Evolutionary conservation across 2,113 vertebrate species (phyloP).

Genomic region (Blennius ocellaris): DNA sequence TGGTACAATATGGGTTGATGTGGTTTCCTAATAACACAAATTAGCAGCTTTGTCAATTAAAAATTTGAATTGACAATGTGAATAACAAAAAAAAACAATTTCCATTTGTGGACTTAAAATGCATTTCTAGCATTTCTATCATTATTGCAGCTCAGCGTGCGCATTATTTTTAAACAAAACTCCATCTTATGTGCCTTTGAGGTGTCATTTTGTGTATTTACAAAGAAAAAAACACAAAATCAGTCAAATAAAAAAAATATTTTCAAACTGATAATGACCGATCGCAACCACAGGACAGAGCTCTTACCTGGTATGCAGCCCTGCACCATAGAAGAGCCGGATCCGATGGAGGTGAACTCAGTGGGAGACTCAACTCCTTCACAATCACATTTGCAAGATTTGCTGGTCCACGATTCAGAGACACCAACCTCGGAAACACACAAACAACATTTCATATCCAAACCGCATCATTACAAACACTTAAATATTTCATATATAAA

Average conservation of each 20-base stretch:
- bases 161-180: no score
- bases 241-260: not conserved
- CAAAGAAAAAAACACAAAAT: not conserved
- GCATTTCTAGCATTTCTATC: no score
- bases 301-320: conserved; percentile 91
- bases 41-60: no score
- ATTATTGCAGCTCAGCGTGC: no score
- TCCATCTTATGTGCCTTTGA: no score
- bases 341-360: conserved; percentile 70
- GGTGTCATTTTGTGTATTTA: no score
- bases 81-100: no score
- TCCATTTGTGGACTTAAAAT: no score
- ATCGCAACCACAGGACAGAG: no score
- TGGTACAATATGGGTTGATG: no score
- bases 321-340: conserved; percentile 68
- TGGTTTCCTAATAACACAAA: no score
- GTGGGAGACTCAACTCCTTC: conserved; percentile 80
- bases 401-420: conserved; percentile 86
- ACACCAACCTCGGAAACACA: conserved; percentile 48
- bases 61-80: no score
- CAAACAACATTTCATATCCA: not conserved
- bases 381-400: conserved; percentile 91
- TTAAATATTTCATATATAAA: not conserved
- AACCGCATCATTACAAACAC: not conserved
- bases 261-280: not conserved